Evolutionary conservation across 2,113 vertebrate species (phyloP).

Genomic region (Sinocyclocheilus anshuiensis): DNA sequence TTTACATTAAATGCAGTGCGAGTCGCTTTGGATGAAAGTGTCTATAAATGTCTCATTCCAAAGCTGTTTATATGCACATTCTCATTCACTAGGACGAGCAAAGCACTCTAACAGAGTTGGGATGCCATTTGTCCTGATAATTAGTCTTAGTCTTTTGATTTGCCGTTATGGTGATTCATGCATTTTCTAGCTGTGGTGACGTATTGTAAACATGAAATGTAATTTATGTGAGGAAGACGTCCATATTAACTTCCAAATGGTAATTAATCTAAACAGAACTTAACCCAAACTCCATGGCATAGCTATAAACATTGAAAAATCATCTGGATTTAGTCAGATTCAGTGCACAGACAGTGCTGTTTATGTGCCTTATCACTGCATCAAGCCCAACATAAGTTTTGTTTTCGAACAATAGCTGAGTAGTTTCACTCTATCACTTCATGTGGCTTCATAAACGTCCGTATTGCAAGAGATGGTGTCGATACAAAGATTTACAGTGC

Average conservation of each 20-base stretch:
- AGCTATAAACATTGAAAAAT: not conserved
- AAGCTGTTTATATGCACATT: not conserved
- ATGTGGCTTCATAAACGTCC: not conserved
- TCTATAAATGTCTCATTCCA: not conserved
- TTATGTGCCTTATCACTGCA: not conserved
- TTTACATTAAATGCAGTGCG: not conserved
- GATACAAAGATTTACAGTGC: not conserved
- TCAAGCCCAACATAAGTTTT: not conserved
- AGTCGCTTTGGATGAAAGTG: not conserved
- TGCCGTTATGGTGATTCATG: not conserved
- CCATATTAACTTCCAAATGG: not conserved
- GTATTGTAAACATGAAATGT: not conserved
- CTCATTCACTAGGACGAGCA: not conserved
- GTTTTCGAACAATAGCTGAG: not conserved
- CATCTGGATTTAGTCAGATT: not conserved
- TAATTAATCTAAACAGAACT: not conserved
- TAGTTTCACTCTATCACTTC: not conserved
- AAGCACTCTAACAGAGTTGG: not conserved
- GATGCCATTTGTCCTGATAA: not conserved
- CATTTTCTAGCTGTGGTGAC: not conserved
- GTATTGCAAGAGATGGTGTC: not conserved
- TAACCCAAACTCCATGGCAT: not conserved
- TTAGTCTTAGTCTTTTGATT: not conserved
- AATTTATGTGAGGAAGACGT: not conserved
- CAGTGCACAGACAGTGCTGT: not conserved